Evolutionary conservation across 2,113 vertebrate genomes (phyloP).

Genomic region (Brachionichthys hirsutus): DNA sequence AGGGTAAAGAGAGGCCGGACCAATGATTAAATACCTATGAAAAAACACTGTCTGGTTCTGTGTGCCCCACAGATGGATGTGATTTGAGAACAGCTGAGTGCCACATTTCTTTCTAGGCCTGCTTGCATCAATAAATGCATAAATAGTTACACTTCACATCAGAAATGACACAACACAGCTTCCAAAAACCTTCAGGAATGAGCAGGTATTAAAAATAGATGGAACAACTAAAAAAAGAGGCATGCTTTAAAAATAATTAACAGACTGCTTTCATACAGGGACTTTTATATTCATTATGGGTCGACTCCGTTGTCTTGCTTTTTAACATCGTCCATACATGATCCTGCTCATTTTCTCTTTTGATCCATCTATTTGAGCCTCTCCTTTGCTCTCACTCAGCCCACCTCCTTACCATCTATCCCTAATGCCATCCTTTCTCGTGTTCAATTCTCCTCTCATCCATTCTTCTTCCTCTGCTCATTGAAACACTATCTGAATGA

Average conservation of each 20-base stretch:
- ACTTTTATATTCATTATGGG: slow-evolving; percentile 36
- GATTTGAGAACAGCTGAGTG: slow-evolving; percentile 19
- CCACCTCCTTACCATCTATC: slow-evolving; percentile 29
- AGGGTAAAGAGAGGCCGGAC: slow-evolving; percentile 56
- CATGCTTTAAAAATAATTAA: slow-evolving; percentile 27
- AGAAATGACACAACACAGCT: slow-evolving; percentile 18
- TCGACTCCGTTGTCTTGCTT: slow-evolving; percentile 21
- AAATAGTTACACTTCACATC: slow-evolving; percentile 48
- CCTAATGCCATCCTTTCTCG: slow-evolving; percentile 40
- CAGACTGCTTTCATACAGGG: slow-evolving; percentile 15
- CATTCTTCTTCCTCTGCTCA: slow-evolving; percentile 20
- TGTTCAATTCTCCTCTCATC: slow-evolving; percentile 12
- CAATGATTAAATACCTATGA: slow-evolving; percentile 36
- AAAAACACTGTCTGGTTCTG: slow-evolving; percentile 20
- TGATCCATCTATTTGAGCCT: slow-evolving; percentile 46
- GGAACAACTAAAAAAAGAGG: not conserved
- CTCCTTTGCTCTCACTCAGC: slow-evolving; percentile 28
- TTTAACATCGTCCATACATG: slow-evolving; percentile 18
- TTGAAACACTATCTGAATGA: slow-evolving; percentile 59
- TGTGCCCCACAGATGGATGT: slow-evolving; percentile 6
- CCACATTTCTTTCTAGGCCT: slow-evolving; percentile 31
- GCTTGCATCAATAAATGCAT: slow-evolving; percentile 5
- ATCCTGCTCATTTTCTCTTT: slow-evolving; percentile 51
- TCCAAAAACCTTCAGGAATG: slow-evolving; percentile 10
- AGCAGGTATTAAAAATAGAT: slow-evolving; percentile 21